A percentile compares a stretch with the other conserved stretches of the same genome.
These are phyloP conservation scores for Sylvilagus bachmani DNA, from an alignment of 2,113 vertebrate genomes.

Conservation along the genomic window DNA sequence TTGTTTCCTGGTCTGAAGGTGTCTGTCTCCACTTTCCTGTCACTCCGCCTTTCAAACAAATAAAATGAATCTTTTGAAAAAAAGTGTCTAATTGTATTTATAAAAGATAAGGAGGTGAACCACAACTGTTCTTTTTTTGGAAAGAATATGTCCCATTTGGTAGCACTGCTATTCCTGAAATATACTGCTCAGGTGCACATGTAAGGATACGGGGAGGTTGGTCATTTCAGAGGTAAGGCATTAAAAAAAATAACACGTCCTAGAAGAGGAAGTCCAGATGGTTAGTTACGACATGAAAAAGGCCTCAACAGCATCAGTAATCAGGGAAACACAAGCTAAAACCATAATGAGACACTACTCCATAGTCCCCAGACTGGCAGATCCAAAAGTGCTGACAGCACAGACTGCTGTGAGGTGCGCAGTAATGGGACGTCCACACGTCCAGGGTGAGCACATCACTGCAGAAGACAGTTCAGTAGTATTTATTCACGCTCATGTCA, in stretches of 20 bases:
- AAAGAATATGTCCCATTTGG: constrained; percentile 11
- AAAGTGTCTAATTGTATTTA: not conserved
- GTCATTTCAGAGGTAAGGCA: constrained; percentile 35
- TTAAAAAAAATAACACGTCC: constrained; percentile 28
- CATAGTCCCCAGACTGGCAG: not conserved
- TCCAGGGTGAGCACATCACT: not conserved
- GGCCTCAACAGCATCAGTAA: not conserved
- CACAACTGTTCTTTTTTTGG: constrained; percentile 24
- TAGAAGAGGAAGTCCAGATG: constrained; percentile 37
- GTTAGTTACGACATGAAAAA: not conserved
- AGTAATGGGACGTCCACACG: not conserved
- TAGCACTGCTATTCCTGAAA: not conserved
- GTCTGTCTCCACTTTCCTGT: too few relatives aligned
- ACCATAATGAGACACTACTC: not conserved
- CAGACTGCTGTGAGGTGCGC: not conserved
- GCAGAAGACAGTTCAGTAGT: not conserved
- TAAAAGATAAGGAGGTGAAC: constrained; percentile 1
- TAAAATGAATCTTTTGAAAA: not conserved
- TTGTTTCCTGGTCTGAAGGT: too few relatives aligned
- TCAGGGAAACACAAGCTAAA: not conserved
- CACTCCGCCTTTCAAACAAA: too few relatives aligned
- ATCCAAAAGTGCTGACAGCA: not conserved
- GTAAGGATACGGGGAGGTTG: not conserved
- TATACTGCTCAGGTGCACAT: constrained; percentile 17
- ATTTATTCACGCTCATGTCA: constrained; percentile 44